Evolutionary conservation across 92 coral and sea anemone genomes (phyloP), one percentile per base, ranked within the genome.

Genomic region (Epizoanthus ramosus): DNA sequence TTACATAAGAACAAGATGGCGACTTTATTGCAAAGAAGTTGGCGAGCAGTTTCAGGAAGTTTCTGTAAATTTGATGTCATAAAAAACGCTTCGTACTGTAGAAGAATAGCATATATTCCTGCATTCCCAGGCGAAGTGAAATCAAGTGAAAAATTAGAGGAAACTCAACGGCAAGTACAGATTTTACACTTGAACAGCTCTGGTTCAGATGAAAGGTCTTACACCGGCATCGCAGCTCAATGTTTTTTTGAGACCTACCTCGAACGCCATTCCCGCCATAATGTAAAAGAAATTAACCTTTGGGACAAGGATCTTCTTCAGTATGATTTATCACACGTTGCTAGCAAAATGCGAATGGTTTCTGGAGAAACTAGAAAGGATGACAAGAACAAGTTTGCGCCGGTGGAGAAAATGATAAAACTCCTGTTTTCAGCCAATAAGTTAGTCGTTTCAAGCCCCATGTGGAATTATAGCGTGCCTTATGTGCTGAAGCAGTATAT

Each of bases 401-500:
- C 91, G 28, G 98, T 97, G 37, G 94, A 94, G 87, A 89, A 84
- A 56, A 97, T 97, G 99, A 90, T 95, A 31, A 89, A 79, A 64
- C 89, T 91, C 3, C 85, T 97, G 25, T 92, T 94, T 60, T 90
- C 97, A 3, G 99, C 98, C 7, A 89, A 89, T 88, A 97, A 94
- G 68, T 83, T 97, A 5, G 94, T 97, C n/a, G 86, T 97, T 19
- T 94, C 98, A 28, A 88, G 92, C 81, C 99, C 99, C 6, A 97
- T 97, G 99, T 97, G 99, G 99, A 97, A 97, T 81, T 97, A 89
- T 81, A 94, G 99, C 79, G 87, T 97, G 5, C 99, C 99, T 0
- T 97, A 97, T 71, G 99, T 97, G 19, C 72, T 97, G 22, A 97
- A 97, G 81, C 99, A 97, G 80, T 97, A 97, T 63, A 97, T 97